These are phyloP conservation scores for Paraescarpia echinospica DNA, from an alignment of 1,140 invertebrate genomes.

Conservation along the genomic window DNA sequence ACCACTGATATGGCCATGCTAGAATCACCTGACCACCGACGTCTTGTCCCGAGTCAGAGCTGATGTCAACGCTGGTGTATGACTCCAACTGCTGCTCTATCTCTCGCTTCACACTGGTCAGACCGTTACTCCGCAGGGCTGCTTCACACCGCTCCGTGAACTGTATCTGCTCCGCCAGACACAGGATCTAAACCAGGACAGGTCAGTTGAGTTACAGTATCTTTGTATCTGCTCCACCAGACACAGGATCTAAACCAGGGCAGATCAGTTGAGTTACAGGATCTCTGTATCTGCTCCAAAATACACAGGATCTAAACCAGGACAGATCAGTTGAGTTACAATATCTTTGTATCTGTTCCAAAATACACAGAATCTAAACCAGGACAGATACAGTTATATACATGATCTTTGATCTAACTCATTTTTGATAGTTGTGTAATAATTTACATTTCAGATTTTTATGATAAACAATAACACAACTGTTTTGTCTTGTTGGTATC, in stretches of 20 bases:
- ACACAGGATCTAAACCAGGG: too few species aligned
- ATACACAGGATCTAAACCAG: neutral
- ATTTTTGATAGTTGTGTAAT: too few species aligned
- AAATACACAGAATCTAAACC: too few species aligned
- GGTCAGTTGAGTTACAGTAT: too few species aligned
- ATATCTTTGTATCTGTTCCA: too few species aligned
- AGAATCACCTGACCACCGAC: neutral
- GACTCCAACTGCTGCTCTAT: slow-evolving; percentile 66
- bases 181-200: slow-evolving; percentile 56
- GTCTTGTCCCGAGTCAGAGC: neutral
- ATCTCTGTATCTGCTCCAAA: neutral
- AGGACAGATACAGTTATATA: too few species aligned
- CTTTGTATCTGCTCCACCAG: too few species aligned
- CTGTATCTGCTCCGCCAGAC: slow-evolving; percentile 68
- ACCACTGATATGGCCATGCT: too few species aligned
- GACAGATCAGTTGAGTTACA: neutral
- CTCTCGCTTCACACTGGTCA: slow-evolving; percentile 63
- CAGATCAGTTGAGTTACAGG: neutral
- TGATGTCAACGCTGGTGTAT: slow-evolving; percentile 65
- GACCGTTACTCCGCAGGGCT: slow-evolving; percentile 69
- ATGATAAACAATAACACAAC: too few species aligned
- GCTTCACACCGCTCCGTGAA: slow-evolving; percentile 84
- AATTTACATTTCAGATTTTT: too few species aligned
- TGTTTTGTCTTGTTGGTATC: too few species aligned
- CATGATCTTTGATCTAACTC: too few species aligned